Conservation (phyloP, 2,113 vertebrate genomes). For the Etia nguti region DNA sequence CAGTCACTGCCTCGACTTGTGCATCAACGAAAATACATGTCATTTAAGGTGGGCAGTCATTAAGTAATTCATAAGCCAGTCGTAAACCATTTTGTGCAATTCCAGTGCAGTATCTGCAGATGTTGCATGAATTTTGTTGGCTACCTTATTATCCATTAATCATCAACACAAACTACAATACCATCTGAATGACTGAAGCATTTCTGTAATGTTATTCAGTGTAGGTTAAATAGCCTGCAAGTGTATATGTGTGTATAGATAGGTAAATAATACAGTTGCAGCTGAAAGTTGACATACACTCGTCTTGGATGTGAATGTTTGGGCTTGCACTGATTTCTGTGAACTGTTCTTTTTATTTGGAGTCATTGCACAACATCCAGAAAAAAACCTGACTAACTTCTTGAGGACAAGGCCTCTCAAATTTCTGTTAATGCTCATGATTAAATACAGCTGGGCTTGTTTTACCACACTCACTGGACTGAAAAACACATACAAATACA, state of each 20-base stretch:
- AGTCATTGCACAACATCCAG: neutral
- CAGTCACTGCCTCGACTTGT: neutral
- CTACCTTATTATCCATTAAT: accelerated
- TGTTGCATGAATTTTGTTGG: neutral
- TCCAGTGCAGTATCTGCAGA: neutral
- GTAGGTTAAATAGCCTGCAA: neutral
- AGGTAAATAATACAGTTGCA: accelerated
- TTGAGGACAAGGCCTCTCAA: neutral
- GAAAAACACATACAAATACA: neutral
- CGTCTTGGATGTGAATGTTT: neutral
- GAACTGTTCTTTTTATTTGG: accelerated
- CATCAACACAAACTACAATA: neutral
- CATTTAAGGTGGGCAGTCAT: neutral
- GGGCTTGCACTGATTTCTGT: neutral
- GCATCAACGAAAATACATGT: neutral
- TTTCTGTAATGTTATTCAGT: neutral
- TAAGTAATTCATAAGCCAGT: neutral
- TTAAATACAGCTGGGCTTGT: neutral
- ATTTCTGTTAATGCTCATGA: accelerated
- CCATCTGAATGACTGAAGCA: neutral
- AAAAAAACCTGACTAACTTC: neutral
- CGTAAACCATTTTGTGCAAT: neutral
- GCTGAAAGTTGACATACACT: neutral
- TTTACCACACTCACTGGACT: neutral
- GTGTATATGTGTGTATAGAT: neutral